Evolutionary conservation across 1,140 invertebrate species (phyloP), one percentile per base, ranked within the genome.

Genomic region (Leptinotarsa texana): DNA sequence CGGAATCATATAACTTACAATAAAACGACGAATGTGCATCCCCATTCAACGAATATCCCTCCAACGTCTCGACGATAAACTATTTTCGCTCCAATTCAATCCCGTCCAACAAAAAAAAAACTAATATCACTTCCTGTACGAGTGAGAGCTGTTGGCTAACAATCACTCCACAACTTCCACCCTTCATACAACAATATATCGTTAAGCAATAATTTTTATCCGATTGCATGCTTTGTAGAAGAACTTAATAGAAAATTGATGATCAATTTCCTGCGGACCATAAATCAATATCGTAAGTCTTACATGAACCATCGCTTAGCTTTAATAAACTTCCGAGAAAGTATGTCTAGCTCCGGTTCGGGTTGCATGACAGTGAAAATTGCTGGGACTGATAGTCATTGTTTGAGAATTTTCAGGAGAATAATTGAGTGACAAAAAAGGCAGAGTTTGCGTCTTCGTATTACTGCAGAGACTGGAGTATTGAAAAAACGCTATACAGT

Each of bases 301-400:
- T 24, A 33, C 24, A 24, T 24, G 65, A 67, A 42, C 65, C 65
- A 24, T 67, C 42, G 51, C 49, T 42, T 67, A 69, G 61, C 65
- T 68, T 74, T 67, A 74, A 74, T 74, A 74, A 42, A 57, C 51
- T 57, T 57, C 51, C 17, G 51, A 13, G 51, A 57, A 57, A 6
- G 8, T 42, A 57, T 57, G 3, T 57, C 51, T 57, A 8, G 17
- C 15, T 57, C n/a, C 17, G n/a, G 51, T 57, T 57, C 6, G 51
- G 51, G 0, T 57, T 57, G 51, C 51, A 57, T 57, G 51, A 57
- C 51, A 0, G n/a, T n/a, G 51, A 0, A 17, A 57, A 57, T 57
- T 18, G n/a, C 51, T 15, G 17, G 6, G 2, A 42, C 33, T 42
- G 33, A 11, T 42, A 11, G 33, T 42, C 11, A 42, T 42, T 11